phyloP scores from a whole-genome alignment of 2,888 invertebrate genomes.

The Ashinkailepas kermadecensis region DNA sequence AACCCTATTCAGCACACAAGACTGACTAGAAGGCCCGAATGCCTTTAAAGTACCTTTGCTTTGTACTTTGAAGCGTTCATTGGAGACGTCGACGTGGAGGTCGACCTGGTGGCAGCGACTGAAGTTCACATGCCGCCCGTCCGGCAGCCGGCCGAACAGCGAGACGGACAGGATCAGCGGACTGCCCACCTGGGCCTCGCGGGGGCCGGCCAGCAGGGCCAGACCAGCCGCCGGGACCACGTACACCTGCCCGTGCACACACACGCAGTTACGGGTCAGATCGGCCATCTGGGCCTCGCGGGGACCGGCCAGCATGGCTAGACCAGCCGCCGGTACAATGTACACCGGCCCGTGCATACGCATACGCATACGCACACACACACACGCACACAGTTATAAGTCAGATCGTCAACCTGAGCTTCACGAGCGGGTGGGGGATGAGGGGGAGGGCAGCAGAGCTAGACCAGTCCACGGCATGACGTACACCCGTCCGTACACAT shows the following conservation, averaged over 20 bases:
- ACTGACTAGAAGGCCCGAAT: no score
- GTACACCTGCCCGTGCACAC: neutral
- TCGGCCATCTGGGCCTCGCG: neutral
- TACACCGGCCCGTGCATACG: neutral
- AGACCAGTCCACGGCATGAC: slow-evolving; percentile 1
- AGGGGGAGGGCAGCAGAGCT: neutral
- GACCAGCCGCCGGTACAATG: neutral
- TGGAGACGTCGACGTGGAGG: slow-evolving; percentile 26
- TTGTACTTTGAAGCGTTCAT: neutral
- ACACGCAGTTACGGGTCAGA: neutral
- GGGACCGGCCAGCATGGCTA: neutral
- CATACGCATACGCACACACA: neutral
- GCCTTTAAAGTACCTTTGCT: no score
- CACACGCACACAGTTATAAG: neutral
- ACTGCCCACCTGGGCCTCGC: neutral
- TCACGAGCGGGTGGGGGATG: neutral
- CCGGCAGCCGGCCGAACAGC: slow-evolving; percentile 15
- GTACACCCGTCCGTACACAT: neutral
- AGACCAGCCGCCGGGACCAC: slow-evolving; percentile 2
- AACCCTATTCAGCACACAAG: no score
- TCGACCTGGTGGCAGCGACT: slow-evolving; percentile 30
- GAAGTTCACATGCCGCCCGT: slow-evolving; percentile 26
- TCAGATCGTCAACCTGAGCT: neutral
- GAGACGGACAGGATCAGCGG: slow-evolving; percentile 29
- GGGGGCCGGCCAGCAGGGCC: neutral